Evolutionary conservation across 2,797 vertebrate species (phyloP), one percentile per base, ranked within the genome.

Genomic region (Melanogrammus aeglefinus): DNA sequence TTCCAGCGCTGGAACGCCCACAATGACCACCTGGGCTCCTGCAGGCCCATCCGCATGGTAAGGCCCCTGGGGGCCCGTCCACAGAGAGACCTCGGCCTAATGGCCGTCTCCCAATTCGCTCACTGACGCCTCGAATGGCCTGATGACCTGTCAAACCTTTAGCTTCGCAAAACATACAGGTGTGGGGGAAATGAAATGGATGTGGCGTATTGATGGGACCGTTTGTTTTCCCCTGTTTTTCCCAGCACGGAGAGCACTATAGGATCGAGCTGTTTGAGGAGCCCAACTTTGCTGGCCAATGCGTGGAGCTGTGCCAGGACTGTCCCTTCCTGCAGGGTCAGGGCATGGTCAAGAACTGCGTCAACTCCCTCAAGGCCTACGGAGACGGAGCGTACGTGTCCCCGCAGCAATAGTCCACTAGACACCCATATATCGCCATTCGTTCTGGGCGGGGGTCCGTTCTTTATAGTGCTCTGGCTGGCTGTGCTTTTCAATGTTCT

Each of bases 1-100:
- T 97, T 97, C 91, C 94, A 95, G 88, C 94, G 92, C 83, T 98
- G 97, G 97, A 98, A 97, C 0, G 91, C 94, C 33, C 95, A 93
- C 90, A 96, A 95, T 0, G 97, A 98, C 90, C 97, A 96, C 93
- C 95, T 97, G 96, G 96, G 96, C 76, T 98, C 96, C 92, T 97
- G 96, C 87, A 94, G 91, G 82, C 96, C 97, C 4, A 77, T 97
- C 1, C 94, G 95, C 75, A 98, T 97, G 96, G 96, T 97, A 89
- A 92, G 95, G 86, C 18, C 47, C 66, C 24, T 21, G 63, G 66
- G 66, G 41, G 13, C 41, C 41, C 47, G 18, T 18, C 14, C 16
- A 21, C 14, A 51, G 47, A 21, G 16, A 21, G 10, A 38, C 41
- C 24, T 24, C 24, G 12, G 8, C 9, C 27, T 3, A 9, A 29